Percentiles rank a stretch among this genome's conserved stretches.
These are phyloP conservation scores for Steinernema feltiae DNA, from an alignment of 1,140 invertebrate species.

Conservation along the genomic window DNA sequence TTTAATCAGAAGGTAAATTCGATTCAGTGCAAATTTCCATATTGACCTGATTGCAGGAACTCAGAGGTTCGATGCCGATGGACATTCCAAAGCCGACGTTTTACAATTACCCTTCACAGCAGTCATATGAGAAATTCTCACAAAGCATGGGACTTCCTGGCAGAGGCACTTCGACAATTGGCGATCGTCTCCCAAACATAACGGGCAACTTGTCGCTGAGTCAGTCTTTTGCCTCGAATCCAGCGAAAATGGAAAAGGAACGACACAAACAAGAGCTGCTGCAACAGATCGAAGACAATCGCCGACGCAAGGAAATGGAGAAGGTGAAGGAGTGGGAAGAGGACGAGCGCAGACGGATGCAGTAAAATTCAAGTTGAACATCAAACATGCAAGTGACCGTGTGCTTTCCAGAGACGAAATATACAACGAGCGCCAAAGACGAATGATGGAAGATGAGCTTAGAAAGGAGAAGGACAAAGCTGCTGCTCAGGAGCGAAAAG, in stretches of 20 bases:
- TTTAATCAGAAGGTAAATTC: background rate
- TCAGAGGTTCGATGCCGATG: slow-evolving; percentile 14
- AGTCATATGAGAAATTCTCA: slow-evolving; percentile 6
- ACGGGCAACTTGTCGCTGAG: background rate
- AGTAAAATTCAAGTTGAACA: slow-evolving; percentile 27
- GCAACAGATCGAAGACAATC: slow-evolving; percentile 47
- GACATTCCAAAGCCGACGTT: slow-evolving; percentile 5
- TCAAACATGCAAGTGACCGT: background rate
- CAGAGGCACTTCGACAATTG: background rate
- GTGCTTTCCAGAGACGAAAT: slow-evolving; percentile 36
- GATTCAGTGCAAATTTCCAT: background rate
- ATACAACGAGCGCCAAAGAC: slow-evolving; percentile 33
- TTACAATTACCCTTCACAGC: background rate
- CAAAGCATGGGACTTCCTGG: background rate
- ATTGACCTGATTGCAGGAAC: background rate
- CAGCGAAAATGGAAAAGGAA: slow-evolving; percentile 34
- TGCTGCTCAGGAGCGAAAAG: slow-evolving; percentile 32
- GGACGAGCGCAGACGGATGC: slow-evolving; percentile 44
- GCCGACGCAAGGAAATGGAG: slow-evolving; percentile 38
- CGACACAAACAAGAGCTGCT: slow-evolving; percentile 40
- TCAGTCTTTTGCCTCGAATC: slow-evolving; percentile 16
- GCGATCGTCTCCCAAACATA: background rate
- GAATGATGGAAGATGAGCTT: slow-evolving; percentile 36
- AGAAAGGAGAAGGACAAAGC: slow-evolving; percentile 24
- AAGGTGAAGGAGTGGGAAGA: slow-evolving; percentile 46